Evolutionary conservation across 2,113 vertebrate genomes (phyloP), one percentile per base, ranked within the genome.

Genomic region (Eleginops maclovinus): DNA sequence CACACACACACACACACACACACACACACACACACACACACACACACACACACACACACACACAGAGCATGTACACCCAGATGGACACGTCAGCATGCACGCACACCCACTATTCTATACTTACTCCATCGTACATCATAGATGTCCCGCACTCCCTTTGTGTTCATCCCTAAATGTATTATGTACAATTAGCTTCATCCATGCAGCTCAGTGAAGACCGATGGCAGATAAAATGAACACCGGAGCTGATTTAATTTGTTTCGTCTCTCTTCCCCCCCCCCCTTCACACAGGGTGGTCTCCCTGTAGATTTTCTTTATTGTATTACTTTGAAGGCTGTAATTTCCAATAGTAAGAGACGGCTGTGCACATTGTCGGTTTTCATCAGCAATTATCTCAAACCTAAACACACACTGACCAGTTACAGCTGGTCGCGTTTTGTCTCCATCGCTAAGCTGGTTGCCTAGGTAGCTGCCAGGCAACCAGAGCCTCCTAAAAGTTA

Each of bases 101-200:
- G 6, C 60, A 70, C 54, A 16, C 53, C 56, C 72, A 22, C 77
- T 72, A 15, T 75, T 68, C 77, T 80, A 72, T 78, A 79, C 81
- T 73, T 77, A 78, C 9, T 22, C 51, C 55, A 74, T 79, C 83
- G 51, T 89, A 66, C 69, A 75, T 91, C 87, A 83, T 72, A 63
- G 69, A 78, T 56, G 77, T 66, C 77, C 68, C 69, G 64, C 55
- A 8, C 59, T 76, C 71, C 72, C 84, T 68, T 79, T 82, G 83
- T 79, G 63, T 62, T 82, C 58, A 62, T 67, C 36, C 49, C 49
- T 82, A 85, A 87, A 81, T 82, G 67, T 63, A 81, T 92, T 87
- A 89, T 76, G 73, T 85, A 75, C 65, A 87, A 90, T 88, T 84
- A 84, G 54, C 71, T 22, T 69, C 65, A 64, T 88, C 44, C 4